Base-by-base conservation (phyloP, 2,113 vertebrate genomes). In the Hippocampus guttulatus region DNA sequence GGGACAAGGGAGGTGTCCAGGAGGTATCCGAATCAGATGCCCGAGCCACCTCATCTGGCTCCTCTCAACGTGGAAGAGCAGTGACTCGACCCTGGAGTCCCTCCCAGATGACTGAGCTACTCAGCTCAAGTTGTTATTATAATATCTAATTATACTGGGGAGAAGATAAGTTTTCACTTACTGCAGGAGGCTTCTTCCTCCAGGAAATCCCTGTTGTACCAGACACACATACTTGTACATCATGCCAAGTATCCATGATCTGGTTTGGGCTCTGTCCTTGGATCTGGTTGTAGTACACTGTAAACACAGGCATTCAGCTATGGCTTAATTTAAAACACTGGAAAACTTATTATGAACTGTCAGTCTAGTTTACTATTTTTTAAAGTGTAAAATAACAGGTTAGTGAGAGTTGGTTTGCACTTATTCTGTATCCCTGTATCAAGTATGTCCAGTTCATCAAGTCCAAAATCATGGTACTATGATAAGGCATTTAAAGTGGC, bases 191-290 rank as follows among this genome's bases (percentile, higher is more conserved):
- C 81, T 95, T 96, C 67, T 91, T 92, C 77, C 95, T 94, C 95
- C 95, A 98, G 73, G 93, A 94, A 61, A 99, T 97, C 2, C 97
- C 97, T 4, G 87, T 83, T 68, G 94, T 96, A 2, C 97, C 96
- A 1, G 93, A 94, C 18, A 99, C 91, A 64, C 94, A 91, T 67
- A 98, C 95, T 52, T 96, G 83, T 77, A 84, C 85, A 82, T 79
- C 73, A 16, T 12, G 25, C 67, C 80, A 77, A 25, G 75, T 54
- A 74, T 87, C 71, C 12, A 75, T 49, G 60, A 67, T 86, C 55
- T 75, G 75, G 61, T 12, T 76, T 57, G 71, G 79, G n/a, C 10
- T 66, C 47, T 84, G 73, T 25, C 49, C 71, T 54, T 80, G 74
- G 63, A 30, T 73, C 30, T 82, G 87, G 73, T 67, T 84, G 68